phyloP scores from a whole-genome alignment of 2,113 vertebrate species.

The Labrus mixtus region DNA sequence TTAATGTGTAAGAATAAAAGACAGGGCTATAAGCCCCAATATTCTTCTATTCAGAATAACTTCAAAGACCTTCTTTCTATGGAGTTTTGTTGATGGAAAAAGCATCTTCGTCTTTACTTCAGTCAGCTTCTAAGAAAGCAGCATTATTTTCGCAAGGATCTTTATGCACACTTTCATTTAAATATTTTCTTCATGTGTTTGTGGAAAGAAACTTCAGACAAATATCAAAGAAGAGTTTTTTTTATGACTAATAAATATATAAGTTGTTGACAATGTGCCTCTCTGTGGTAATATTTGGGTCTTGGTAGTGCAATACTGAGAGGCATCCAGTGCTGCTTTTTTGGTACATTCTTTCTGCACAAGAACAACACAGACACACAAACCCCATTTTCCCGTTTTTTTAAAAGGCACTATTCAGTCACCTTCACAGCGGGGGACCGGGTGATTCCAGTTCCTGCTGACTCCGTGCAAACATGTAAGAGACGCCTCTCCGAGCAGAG shows the following conservation, averaged over 20 bases:
- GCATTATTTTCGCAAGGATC: conserved; percentile 12
- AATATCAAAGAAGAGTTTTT: neutral
- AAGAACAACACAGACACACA: neutral
- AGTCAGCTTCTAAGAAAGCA: neutral
- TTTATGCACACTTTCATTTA: neutral
- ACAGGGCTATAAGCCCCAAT: conserved; percentile 12
- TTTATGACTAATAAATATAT: neutral
- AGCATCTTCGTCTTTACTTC: neutral
- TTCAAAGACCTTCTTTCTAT: conserved; percentile 33
- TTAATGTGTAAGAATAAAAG: conserved; percentile 38
- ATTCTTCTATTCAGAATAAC: conserved; percentile 31
- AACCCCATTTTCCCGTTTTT: neutral
- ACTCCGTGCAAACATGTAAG: conserved; percentile 96
- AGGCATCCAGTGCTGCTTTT: neutral
- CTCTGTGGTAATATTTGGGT: neutral
- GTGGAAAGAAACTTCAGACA: neutral
- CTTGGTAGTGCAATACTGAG: neutral
- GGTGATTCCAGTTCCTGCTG: conserved; percentile 97
- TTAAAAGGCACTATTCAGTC: conserved; percentile 29
- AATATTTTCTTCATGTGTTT: conserved; percentile 13
- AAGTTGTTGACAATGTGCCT: conserved; percentile 1
- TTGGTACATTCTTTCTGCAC: neutral
- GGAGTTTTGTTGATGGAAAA: conserved; percentile 11
- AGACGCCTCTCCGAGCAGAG: conserved; percentile 91
- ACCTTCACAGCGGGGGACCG: conserved; percentile 97